Evolutionary conservation across 2,888 invertebrate species (phyloP).

Genomic region (Aleiodes alternator): DNA sequence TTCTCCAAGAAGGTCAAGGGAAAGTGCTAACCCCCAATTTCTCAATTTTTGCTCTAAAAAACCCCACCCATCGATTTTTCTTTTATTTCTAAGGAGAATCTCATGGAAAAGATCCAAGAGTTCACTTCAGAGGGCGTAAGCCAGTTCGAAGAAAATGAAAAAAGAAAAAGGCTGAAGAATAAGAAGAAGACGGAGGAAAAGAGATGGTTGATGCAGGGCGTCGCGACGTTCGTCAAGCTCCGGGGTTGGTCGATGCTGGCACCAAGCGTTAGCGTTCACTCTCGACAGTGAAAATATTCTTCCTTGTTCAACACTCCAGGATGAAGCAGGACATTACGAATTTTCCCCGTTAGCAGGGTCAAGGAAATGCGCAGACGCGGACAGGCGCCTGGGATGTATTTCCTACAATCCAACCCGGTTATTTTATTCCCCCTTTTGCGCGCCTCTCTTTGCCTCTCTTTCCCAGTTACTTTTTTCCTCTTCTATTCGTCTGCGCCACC

Average conservation of each 20-base stretch:
- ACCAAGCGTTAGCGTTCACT: slow-evolving; percentile 50
- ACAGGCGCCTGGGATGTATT: slow-evolving; percentile 47
- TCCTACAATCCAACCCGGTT: background rate
- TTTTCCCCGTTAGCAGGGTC: slow-evolving; percentile 62
- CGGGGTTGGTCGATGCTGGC: slow-evolving; percentile 66
- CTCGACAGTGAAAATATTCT: slow-evolving; percentile 50
- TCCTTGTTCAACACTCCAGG: slow-evolving; percentile 59
- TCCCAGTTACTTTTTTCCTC: background rate
- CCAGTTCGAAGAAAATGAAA: background rate
- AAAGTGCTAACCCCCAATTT: background rate
- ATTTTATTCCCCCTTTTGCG: background rate
- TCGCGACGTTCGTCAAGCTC: slow-evolving; percentile 74
- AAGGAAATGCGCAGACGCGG: slow-evolving; percentile 71
- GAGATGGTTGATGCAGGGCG: slow-evolving; percentile 72
- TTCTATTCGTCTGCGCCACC: slow-evolving; percentile 53
- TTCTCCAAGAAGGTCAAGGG: slow-evolving; percentile 19
- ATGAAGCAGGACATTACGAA: slow-evolving; percentile 52
- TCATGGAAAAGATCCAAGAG: background rate
- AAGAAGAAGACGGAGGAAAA: slow-evolving; percentile 57
- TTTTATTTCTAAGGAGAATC: background rate
- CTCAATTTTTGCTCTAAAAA: background rate
- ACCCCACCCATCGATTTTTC: background rate
- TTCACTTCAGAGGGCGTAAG: slow-evolving; percentile 13
- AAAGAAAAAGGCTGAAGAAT: background rate
- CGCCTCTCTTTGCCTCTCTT: background rate